A percentile compares a stretch with the other conserved stretches of the same genome.
Evolutionary conservation across 2,888 invertebrate species (phyloP).

Genomic region (Oithona nana): DNA sequence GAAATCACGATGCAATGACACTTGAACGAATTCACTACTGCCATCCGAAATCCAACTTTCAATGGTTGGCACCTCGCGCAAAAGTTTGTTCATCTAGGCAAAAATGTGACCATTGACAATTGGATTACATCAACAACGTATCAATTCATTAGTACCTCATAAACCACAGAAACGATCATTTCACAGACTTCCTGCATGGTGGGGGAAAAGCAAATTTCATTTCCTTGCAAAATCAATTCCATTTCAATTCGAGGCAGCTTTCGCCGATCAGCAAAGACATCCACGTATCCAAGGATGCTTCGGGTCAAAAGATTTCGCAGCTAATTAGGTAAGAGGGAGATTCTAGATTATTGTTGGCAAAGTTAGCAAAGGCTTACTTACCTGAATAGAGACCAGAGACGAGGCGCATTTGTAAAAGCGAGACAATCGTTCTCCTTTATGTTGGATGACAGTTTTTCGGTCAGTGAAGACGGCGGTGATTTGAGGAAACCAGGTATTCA

Average conservation of each 20-base stretch:
- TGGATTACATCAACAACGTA: too few relatives aligned
- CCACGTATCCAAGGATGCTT: slow-evolving; percentile 10
- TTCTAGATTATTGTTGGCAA: background rate
- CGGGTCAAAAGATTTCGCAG: slow-evolving; percentile 4
- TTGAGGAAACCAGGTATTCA: slow-evolving; percentile 11
- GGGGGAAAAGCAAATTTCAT: slow-evolving; percentile 10
- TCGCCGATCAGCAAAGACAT: slow-evolving; percentile 2
- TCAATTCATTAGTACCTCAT: slow-evolving; percentile 13
- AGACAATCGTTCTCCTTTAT: background rate
- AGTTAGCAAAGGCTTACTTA: background rate
- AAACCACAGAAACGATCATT: slow-evolving; percentile 15
- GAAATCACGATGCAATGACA: slow-evolving; percentile 11
- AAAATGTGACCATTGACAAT: too few relatives aligned
- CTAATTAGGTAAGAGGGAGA: background rate
- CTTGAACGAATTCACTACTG: slow-evolving; percentile 11
- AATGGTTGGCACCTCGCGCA: slow-evolving; percentile 16
- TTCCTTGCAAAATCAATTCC: slow-evolving; percentile 10
- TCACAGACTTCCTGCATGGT: slow-evolving; percentile 3
- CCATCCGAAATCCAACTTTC: slow-evolving; percentile 4
- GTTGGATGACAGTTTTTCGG: background rate
- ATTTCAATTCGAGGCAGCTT: slow-evolving; percentile 17
- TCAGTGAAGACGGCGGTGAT: slow-evolving; percentile 4
- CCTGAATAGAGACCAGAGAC: slow-evolving; percentile 15
- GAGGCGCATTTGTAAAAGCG: slow-evolving; percentile 11
- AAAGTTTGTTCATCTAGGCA: slow-evolving; percentile 16